Percentiles rank a stretch among this genome's conserved stretches.
phyloP scores from a whole-genome alignment of 2,888 invertebrate species.

The Leucozona laternaria region DNA sequence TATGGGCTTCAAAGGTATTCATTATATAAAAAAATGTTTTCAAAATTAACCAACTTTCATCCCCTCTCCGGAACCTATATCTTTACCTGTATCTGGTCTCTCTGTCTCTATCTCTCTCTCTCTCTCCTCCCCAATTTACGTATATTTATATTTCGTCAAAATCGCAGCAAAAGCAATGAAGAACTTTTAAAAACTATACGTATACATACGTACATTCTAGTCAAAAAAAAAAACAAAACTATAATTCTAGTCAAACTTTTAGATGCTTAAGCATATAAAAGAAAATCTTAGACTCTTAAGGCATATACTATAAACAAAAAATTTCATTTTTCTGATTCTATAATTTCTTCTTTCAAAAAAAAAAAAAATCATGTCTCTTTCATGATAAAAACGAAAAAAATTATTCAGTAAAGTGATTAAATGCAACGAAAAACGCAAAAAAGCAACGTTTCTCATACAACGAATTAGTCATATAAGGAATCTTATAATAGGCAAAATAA shows the following conservation, averaged over 20 bases:
- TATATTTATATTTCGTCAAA: constrained; percentile 38
- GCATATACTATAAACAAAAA: constrained; percentile 33
- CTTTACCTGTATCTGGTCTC: background rate
- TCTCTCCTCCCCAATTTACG: background rate
- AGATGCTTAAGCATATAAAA: constrained; percentile 71
- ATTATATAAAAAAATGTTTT: background rate
- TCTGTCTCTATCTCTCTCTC: background rate
- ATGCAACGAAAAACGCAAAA: constrained; percentile 79
- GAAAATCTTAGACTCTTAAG: constrained; percentile 68
- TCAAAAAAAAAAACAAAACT: constrained; percentile 44
- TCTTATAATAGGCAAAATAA: constrained; percentile 57
- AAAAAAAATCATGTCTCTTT: constrained; percentile 77
- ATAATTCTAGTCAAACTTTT: constrained; percentile 70
- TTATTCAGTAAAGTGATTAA: constrained; percentile 81
- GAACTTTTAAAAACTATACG: background rate
- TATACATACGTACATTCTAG: constrained; percentile 50
- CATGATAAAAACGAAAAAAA: constrained; percentile 53
- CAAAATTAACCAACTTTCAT: background rate
- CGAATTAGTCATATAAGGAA: constrained; percentile 84
- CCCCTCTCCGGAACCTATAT: background rate
- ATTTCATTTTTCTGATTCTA: constrained; percentile 62
- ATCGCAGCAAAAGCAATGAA: constrained; percentile 48
- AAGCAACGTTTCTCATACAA: constrained; percentile 85
- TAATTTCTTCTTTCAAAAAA: constrained; percentile 77
- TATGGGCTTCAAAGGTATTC: background rate